Base-by-base conservation (phyloP, 2,797 vertebrate genomes). In the Coreius guichenoti region DNA sequence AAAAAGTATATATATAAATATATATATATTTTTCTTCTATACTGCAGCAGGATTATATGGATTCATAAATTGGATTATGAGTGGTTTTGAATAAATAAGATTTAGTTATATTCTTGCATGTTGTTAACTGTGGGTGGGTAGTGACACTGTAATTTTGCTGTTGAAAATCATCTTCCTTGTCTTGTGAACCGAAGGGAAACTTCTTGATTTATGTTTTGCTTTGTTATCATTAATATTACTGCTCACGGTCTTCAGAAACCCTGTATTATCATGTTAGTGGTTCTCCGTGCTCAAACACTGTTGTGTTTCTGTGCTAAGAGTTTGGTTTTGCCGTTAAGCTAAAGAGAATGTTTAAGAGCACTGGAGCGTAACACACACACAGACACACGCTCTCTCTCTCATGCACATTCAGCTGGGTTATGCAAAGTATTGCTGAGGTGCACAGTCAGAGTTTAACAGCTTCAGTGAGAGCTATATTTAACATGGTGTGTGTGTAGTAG, bases 261-360 rank as follows among this genome's bases (percentile, higher is more conserved):
- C 39, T 77, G 79, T 13, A 45, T 6, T 58, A 68, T 19, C 12
- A 69, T 43, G 8, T 29, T 3, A 29, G 31, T 21, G 4, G 45
- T 49, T 33, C 33, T 68, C 31, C 1, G 2, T 26, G 73, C 76
- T 45, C 36, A 61, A 63, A 45, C 17, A 11, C 56, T 78, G n/a
- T 19, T 17, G 6, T 63, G 43, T 67, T 51, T 68, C 45, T 80
- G 29, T 68, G 5, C 21, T 68, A 16, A 68, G 13, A 19, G 79
- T 51, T 67, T 67, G 80, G 47, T 56, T 81, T 81, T 58, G 80
- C 72, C 67, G 58, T 2, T 72, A 72, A 81, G 17, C 49, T 81
- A 43, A 56, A 33, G 9, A 81, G 67, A 43, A n/a, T 72, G 49
- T 17, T 43, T 58, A 72, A 81, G 51, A 31, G 49, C 51, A 58